These are phyloP conservation scores for Scomber japonicus DNA, from an alignment of 2,113 vertebrate genomes.

Conservation along the genomic window DNA sequence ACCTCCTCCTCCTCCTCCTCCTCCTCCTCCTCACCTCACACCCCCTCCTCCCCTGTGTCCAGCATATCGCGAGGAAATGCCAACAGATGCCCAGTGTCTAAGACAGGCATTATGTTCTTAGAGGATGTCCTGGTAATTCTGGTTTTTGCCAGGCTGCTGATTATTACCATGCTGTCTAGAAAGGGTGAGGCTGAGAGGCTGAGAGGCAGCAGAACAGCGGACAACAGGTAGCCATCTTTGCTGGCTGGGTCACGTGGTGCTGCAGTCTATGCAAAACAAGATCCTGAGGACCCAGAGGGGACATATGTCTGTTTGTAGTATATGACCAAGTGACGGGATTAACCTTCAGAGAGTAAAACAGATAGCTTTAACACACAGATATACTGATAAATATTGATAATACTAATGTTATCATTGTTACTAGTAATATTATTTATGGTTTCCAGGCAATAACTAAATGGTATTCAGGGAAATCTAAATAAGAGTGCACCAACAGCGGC, in stretches of 20 bases:
- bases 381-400: not conserved
- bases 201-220: conserved; percentile 25
- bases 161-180: conserved; percentile 59
- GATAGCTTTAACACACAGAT: not conserved
- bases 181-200: conserved; percentile 30
- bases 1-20: conserved; percentile 30
- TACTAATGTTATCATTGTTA: not conserved
- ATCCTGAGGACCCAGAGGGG: conserved; percentile 37
- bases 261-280: conserved; percentile 65
- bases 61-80: conserved; percentile 79
- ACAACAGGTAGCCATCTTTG: conserved; percentile 68
- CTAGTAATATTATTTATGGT: not conserved
- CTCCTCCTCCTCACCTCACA: conserved; percentile 43
- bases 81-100: conserved; percentile 89
- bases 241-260: conserved; percentile 43
- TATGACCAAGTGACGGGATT: conserved; percentile 19
- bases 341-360: conserved; percentile 14
- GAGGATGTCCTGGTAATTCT: conserved; percentile 81
- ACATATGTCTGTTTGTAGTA: conserved; percentile 45
- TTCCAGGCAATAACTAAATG: conserved; percentile 34
- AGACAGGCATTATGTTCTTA: conserved; percentile 90
- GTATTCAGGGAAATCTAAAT: conserved; percentile 49
- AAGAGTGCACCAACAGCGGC: conserved; percentile 58
- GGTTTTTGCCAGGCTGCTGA: conserved; percentile 71
- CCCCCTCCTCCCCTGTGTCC: conserved; percentile 79